Evolutionary conservation across 1,140 invertebrate genomes (phyloP).

Genomic region (Ceratosolen fusciceps): DNA sequence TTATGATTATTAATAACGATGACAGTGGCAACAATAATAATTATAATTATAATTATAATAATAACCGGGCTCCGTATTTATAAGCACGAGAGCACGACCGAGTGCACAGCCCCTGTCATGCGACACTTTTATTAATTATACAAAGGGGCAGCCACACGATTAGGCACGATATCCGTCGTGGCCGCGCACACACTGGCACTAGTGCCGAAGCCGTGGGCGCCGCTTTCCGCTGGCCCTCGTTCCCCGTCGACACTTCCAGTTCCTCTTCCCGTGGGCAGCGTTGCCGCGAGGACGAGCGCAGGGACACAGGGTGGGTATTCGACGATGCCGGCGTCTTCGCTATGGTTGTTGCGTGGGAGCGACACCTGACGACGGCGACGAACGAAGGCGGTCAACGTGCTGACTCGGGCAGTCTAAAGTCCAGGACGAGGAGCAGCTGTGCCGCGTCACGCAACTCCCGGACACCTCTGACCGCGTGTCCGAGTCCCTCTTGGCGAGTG

Average conservation of each 20-base stretch:
- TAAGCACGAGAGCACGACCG: too few relatives aligned
- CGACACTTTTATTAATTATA: constrained; percentile 2
- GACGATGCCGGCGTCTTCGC: neutral
- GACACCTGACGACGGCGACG: neutral
- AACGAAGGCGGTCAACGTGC: neutral
- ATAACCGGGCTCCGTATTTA: too few relatives aligned
- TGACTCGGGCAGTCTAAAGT: neutral
- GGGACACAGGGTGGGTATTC: too few relatives aligned
- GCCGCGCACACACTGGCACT: neutral
- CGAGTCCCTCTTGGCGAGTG: neutral
- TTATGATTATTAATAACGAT: too few relatives aligned
- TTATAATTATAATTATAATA: too few relatives aligned
- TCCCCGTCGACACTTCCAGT: neutral
- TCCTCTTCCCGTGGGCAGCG: too few relatives aligned
- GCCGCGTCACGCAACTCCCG: neutral
- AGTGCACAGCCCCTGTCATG: too few relatives aligned
- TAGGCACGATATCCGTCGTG: neutral
- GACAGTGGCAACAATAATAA: too few relatives aligned
- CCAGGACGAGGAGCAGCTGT: neutral
- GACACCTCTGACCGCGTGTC: neutral
- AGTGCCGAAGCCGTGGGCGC: too few relatives aligned
- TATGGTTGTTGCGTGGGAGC: neutral
- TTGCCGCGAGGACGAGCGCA: neutral
- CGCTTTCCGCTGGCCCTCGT: neutral
- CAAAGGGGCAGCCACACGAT: neutral